Percentiles rank a stretch among this genome's conserved stretches.
Conservation (phyloP, 2,113 vertebrate species). For the Aythya baeri region DNA sequence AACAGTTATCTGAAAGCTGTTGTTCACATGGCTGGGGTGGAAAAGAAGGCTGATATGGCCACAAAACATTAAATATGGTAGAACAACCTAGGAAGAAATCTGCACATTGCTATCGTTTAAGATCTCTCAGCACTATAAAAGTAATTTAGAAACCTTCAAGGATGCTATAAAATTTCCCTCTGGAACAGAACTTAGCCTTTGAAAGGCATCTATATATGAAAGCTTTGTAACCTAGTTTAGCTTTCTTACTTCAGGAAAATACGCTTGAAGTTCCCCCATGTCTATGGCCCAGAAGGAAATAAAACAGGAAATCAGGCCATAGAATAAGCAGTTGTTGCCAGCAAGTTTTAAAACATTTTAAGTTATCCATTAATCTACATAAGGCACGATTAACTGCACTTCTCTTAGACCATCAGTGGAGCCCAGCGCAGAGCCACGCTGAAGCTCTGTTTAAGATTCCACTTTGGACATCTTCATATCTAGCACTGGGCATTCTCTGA, state of each 20-base stretch:
- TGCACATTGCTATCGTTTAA: slow-evolving; percentile 35
- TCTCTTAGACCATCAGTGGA: neutral
- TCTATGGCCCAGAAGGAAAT: neutral
- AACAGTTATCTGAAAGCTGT: slow-evolving; percentile 71
- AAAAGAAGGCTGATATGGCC: neutral
- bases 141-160: slow-evolving; percentile 42
- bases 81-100: slow-evolving; percentile 25
- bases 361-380: neutral
- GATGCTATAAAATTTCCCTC: slow-evolving; percentile 48
- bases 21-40: slow-evolving; percentile 65
- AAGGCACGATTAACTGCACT: neutral
- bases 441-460: neutral
- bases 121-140: slow-evolving; percentile 44
- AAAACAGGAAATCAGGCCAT: neutral
- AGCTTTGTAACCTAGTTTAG: neutral
- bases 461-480: neutral
- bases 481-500: neutral
- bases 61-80: neutral
- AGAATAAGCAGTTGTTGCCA: neutral
- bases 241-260: slow-evolving; percentile 20
- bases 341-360: neutral
- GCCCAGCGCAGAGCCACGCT: accelerated
- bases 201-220: neutral
- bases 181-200: slow-evolving; percentile 37
- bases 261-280: neutral